Percentiles rank a stretch among this genome's conserved stretches.
phyloP scores from a whole-genome alignment of 2,888 invertebrate genomes.

The Drosophila mercatorum region DNA sequence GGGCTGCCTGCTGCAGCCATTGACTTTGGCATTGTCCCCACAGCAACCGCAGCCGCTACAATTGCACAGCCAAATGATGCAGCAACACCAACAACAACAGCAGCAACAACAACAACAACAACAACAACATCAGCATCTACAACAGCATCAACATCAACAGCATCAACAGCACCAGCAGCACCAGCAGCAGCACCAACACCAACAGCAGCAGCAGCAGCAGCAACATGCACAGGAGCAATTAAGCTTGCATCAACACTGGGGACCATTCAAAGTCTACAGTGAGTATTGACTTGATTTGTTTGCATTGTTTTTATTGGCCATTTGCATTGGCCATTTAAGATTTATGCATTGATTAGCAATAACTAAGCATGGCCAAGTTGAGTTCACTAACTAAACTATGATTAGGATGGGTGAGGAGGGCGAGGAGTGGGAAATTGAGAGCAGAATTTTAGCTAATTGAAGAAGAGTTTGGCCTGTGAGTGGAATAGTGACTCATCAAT shows the following conservation, averaged over 20 bases:
- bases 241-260: conserved; percentile 82
- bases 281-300: conserved; percentile 74
- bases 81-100: conserved; percentile 38
- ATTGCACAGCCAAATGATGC: conserved; percentile 76
- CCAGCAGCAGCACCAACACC: conserved; percentile 69
- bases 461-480: too few species aligned
- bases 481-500: too few species aligned
- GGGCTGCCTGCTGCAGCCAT: conserved; percentile 72
- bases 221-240: conserved; percentile 79
- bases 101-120: too few species aligned
- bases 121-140: conserved; percentile 66
- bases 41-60: conserved; percentile 78
- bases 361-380: too few species aligned
- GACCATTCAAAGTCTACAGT: conserved; percentile 85
- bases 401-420: too few species aligned
- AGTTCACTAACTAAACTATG: too few species aligned
- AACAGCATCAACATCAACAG: conserved; percentile 72
- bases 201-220: conserved; percentile 68
- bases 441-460: too few species aligned
- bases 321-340: conserved; percentile 16
- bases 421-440: too few species aligned
- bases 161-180: conserved; percentile 63
- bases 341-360: conserved; percentile 17
- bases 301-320: conserved; percentile 4
- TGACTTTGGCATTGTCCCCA: conserved; percentile 80